Evolutionary conservation across 2,113 vertebrate species (phyloP).

Genomic region (Turdus rufiventris): DNA sequence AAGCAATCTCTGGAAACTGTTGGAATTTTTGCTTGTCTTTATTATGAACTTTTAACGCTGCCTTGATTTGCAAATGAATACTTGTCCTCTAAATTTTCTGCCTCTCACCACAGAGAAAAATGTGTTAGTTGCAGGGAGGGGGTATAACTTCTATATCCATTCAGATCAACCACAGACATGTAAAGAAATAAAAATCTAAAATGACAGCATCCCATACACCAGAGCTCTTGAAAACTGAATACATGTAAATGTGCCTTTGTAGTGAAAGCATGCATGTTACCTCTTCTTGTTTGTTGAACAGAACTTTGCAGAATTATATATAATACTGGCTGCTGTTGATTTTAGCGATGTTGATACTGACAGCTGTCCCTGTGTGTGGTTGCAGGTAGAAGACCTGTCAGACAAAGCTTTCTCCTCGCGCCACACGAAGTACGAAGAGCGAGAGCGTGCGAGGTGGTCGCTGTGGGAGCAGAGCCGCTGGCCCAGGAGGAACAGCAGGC

Average conservation of each 20-base stretch:
- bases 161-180: background rate
- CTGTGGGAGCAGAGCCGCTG: conserved; percentile 80
- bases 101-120: background rate
- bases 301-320: background rate
- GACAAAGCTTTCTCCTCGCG: conserved; percentile 72
- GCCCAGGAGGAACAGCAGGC: conserved; percentile 77
- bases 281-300: background rate
- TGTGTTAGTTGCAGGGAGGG: background rate
- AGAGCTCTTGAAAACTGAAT: background rate
- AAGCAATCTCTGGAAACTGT: background rate
- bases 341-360: background rate
- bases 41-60: background rate
- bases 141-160: background rate
- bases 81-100: background rate
- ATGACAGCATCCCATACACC: background rate
- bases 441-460: conserved; percentile 75
- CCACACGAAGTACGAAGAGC: conserved; percentile 72
- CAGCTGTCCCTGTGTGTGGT: background rate
- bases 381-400: conserved; percentile 78
- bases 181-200: background rate
- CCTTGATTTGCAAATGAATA: background rate
- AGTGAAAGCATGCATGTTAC: background rate
- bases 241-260: background rate
- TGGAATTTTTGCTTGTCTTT: background rate
- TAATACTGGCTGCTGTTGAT: background rate